These are phyloP conservation scores for Myotis yumanensis DNA, from an alignment of 2,113 vertebrate species.

Conservation along the genomic window DNA sequence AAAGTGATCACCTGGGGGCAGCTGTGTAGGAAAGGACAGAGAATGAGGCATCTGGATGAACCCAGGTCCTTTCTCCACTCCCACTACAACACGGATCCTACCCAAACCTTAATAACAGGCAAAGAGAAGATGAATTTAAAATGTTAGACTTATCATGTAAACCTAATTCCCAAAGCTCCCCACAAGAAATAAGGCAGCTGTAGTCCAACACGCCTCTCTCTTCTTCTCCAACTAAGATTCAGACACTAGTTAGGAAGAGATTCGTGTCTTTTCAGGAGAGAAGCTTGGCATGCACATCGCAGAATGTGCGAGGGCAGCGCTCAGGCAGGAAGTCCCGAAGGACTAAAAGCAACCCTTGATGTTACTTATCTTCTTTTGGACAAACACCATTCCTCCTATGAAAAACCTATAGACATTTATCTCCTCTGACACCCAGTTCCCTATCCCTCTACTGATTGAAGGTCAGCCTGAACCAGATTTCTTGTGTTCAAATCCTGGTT, in stretches of 20 bases:
- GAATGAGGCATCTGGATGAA: background rate
- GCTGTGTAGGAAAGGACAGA: background rate
- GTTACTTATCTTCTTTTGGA: conserved; percentile 9
- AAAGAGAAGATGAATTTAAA: background rate
- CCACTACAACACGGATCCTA: background rate
- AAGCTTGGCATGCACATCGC: background rate
- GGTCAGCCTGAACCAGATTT: background rate
- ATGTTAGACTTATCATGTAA: background rate
- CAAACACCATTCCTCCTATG: background rate
- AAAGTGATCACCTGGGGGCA: background rate
- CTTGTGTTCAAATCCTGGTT: background rate
- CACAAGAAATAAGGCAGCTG: conserved; percentile 9
- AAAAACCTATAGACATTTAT: background rate
- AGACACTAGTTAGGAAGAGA: background rate
- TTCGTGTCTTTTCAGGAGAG: background rate
- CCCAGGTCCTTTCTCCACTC: background rate
- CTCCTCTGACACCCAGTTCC: background rate
- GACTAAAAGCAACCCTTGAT: background rate
- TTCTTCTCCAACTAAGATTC: background rate
- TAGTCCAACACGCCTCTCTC: background rate
- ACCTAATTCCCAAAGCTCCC: background rate
- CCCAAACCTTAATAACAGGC: conserved; percentile 1
- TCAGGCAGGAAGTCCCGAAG: background rate
- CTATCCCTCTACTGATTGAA: background rate
- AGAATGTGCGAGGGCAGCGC: background rate